phyloP scores from a whole-genome alignment of 2,888 invertebrate genomes.

The Oasisia sp. region DNA sequence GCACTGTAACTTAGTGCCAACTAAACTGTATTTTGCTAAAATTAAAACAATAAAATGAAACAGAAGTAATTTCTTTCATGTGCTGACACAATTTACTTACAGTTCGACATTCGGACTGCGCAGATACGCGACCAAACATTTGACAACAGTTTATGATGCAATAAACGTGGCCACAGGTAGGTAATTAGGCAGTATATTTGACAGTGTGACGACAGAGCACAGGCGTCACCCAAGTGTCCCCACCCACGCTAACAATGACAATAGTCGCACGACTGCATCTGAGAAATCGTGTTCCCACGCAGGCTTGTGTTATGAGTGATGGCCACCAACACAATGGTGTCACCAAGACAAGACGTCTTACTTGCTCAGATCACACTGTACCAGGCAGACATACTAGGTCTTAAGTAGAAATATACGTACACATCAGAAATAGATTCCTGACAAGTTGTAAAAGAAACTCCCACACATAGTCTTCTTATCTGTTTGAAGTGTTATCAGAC shows the following conservation, averaged over 20 bases:
- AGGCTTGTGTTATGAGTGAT: background rate
- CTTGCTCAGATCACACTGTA: too few relatives aligned
- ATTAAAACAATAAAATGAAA: background rate
- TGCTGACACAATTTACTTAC: background rate
- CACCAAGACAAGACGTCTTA: too few relatives aligned
- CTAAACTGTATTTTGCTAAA: background rate
- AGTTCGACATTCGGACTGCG: background rate
- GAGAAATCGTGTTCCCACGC: background rate
- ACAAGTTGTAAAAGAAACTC: too few relatives aligned
- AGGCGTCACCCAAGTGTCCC: background rate
- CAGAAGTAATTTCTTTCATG: too few relatives aligned
- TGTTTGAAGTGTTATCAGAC: too few relatives aligned
- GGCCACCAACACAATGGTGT: too few relatives aligned
- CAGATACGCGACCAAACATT: background rate
- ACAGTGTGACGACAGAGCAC: background rate
- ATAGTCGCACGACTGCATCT: background rate
- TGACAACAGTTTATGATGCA: background rate
- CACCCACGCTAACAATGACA: background rate
- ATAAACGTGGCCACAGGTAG: background rate
- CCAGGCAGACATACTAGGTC: too few relatives aligned
- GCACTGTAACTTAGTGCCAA: background rate
- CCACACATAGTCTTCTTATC: too few relatives aligned
- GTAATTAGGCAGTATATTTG: background rate
- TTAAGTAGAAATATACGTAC: too few relatives aligned
- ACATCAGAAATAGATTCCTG: too few relatives aligned